A percentile compares a stretch with the other conserved stretches of the same genome.
phyloP scores from a whole-genome alignment of 1,140 invertebrate species.

The Berghia stephanieae region DNA sequence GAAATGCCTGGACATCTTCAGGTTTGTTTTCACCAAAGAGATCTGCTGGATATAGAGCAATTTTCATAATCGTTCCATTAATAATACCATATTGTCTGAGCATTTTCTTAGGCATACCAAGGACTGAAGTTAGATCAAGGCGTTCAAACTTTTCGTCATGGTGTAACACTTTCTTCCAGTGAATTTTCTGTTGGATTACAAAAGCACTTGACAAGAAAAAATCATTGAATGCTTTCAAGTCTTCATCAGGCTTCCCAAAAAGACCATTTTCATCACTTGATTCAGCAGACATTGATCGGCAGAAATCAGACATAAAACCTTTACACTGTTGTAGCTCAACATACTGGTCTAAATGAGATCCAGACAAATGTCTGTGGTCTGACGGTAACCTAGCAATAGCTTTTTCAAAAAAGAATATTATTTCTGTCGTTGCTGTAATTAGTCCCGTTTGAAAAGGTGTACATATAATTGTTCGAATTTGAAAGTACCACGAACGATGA shows the following conservation, averaged over 20 bases:
- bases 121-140: constrained; percentile 45
- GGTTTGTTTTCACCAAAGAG: constrained; percentile 10
- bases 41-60: constrained; percentile 38
- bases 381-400: constrained; percentile 32
- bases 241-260: background rate
- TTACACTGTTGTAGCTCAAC: constrained; percentile 1
- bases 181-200: constrained; percentile 37
- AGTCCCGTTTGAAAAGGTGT: constrained; percentile 51
- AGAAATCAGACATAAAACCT: constrained; percentile 47
- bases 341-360: constrained; percentile 29
- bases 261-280: constrained; percentile 6
- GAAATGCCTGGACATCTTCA: background rate
- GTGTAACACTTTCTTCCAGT: constrained; percentile 35
- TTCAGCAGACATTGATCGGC: constrained; percentile 34
- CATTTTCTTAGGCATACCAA: constrained; percentile 48
- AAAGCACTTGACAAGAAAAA: constrained; percentile 24
- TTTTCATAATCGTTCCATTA: constrained; percentile 51
- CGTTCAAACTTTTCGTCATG: constrained; percentile 40
- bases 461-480: constrained; percentile 51
- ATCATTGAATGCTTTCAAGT: constrained; percentile 10
- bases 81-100: constrained; percentile 50
- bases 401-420: constrained; percentile 46
- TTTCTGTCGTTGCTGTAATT: constrained; percentile 48
- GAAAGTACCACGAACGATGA: constrained; percentile 39
- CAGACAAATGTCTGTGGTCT: constrained; percentile 27